Percentiles rank a stretch among this genome's conserved stretches.
Conservation (phyloP, 1,140 invertebrate species). For the Tetragnatha versicolor region DNA sequence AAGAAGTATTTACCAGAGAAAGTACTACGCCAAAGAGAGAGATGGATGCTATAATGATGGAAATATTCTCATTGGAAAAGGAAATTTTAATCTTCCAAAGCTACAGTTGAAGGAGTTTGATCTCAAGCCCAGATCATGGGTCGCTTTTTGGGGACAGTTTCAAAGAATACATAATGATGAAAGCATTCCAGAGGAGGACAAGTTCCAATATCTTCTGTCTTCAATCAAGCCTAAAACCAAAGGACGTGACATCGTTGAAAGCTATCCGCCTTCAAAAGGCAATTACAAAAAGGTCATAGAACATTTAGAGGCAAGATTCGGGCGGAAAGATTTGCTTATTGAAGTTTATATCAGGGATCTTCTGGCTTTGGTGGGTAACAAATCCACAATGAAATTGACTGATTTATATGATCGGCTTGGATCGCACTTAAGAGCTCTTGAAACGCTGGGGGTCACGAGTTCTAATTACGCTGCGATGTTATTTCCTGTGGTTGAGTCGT, state of each 20-base stretch:
- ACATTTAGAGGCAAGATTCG: constrained; percentile 13
- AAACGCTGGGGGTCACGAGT: background rate
- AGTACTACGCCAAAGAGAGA: too few relatives aligned
- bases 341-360: constrained; percentile 12
- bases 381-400: background rate
- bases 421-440: constrained; percentile 22
- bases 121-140: background rate
- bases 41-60: too few relatives aligned
- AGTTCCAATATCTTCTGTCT: constrained; percentile 26
- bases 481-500: constrained; percentile 8
- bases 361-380: background rate
- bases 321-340: background rate
- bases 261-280: constrained; percentile 21
- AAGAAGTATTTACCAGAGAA: too few relatives aligned
- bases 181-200: constrained; percentile 14
- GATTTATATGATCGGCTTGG: background rate
- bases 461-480: constrained; percentile 4
- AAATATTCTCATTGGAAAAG: too few relatives aligned
- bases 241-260: constrained; percentile 4
- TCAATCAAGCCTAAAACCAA: constrained; percentile 18
- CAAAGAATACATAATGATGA: constrained; percentile 12
- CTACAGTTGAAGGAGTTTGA: constrained; percentile 26
- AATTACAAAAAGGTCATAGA: constrained; percentile 22
- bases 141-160: constrained; percentile 37
- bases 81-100: constrained; percentile 24